Base-by-base conservation (phyloP, 2,888 invertebrate species). In the Argyresthia albistria region DNA sequence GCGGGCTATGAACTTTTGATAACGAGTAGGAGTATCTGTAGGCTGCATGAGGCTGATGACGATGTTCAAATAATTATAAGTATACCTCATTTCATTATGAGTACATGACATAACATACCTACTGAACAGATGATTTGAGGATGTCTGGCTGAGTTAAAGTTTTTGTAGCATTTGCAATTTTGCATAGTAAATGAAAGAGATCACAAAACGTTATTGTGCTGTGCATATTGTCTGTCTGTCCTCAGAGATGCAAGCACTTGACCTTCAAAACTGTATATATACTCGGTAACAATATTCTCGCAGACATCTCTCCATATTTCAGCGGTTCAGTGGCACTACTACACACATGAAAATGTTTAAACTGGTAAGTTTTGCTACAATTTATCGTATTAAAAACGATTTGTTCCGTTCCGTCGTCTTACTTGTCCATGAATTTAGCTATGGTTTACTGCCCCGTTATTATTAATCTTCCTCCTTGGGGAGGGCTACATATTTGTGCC, bases 311-410 rank as follows among this genome's bases (percentile, higher is more conserved):
- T 76, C 65, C 68, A 61, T 61, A 64, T 59, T 58, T 54, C 56
- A 59, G 60, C 56, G 64, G 67, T 51, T 52, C 11, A 37, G 35
- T 47, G 47, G 35, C 47, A n/a, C 11, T 11, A 25, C 42, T 11
- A 25, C 42, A 35, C 9, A 3, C 43, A 12, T 43, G 57, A 79
- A 66, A 64, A 86, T 84, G 84, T 80, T 75, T 68, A 88, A 87
- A 65, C 72, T 83, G 69, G 88, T 88, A 55, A 86, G 86, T 76
- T 55, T 25, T 25, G 25, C 6, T 25, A 25, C 25, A 25, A 25
- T 25, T 25, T 25, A 25, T 25, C 25, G 25, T 6, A 2, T 25
- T 25, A 25, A 25, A 25, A 25, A 25, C 6, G 6, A 25, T 25
- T 25, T 25, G 25, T 6, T 25, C 6, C 25, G 25, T 25, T n/a